phyloP scores from a whole-genome alignment of 2,888 invertebrate genomes.

The Rhorus exstirpatorius region DNA sequence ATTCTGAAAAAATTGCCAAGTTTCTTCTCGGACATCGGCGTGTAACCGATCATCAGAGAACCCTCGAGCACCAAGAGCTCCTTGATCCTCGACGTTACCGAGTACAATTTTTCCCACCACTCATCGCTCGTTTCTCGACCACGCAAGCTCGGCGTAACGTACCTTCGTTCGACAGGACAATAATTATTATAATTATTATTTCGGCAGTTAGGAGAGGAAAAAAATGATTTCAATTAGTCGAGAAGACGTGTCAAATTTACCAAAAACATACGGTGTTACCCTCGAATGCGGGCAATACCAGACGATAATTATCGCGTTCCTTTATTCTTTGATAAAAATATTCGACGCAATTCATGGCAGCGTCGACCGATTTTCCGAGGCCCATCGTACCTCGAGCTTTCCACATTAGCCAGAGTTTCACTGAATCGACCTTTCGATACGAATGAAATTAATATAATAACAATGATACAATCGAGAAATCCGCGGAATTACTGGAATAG shows the following conservation, averaged over 20 bases:
- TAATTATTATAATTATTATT: too few relatives aligned
- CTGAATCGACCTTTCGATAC: slow-evolving; percentile 93
- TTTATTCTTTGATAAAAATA: slow-evolving; percentile 87
- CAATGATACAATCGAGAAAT: too few relatives aligned
- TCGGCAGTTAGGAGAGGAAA: too few relatives aligned
- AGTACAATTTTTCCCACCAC: slow-evolving; percentile 87
- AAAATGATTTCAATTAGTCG: too few relatives aligned
- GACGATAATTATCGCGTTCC: slow-evolving; percentile 88
- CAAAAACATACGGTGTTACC: slow-evolving; percentile 96
- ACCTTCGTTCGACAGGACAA: slow-evolving; percentile 84
- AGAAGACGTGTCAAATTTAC: slow-evolving; percentile 88
- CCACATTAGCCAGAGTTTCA: slow-evolving; percentile 98
- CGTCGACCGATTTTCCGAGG: slow-evolving; percentile 89
- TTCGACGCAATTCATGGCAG: slow-evolving; percentile 88
- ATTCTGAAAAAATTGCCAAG: slow-evolving; percentile 92
- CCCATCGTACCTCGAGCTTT: slow-evolving; percentile 91
- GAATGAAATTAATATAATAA: too few relatives aligned
- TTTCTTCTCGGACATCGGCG: slow-evolving; percentile 89
- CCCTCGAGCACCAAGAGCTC: slow-evolving; percentile 90
- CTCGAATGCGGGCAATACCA: slow-evolving; percentile 89
- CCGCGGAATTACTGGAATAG: too few relatives aligned
- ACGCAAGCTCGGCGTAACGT: slow-evolving; percentile 87
- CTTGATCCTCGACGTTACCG: slow-evolving; percentile 90
- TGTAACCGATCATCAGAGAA: slow-evolving; percentile 92
- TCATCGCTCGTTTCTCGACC: slow-evolving; percentile 84